Conservation (phyloP, 1,140 invertebrate species). For the Drosophila willistoni region DNA sequence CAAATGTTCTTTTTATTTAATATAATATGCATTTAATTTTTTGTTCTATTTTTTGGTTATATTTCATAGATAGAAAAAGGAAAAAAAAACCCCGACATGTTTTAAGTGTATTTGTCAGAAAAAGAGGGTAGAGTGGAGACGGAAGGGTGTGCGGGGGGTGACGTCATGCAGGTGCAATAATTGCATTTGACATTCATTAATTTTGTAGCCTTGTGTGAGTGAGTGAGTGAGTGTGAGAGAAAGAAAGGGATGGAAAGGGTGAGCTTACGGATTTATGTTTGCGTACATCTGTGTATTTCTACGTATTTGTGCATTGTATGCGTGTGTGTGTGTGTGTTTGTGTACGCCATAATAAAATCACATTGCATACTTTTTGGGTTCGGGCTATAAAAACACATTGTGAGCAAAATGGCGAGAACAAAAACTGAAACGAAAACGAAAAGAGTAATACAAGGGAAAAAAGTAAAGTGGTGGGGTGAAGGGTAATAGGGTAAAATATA, state of each 20-base stretch:
- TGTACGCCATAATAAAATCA: conserved; percentile 38
- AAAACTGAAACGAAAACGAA: conserved; percentile 28
- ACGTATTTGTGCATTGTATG: too few relatives aligned
- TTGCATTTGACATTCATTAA: conserved; percentile 77
- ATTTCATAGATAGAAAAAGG: not conserved
- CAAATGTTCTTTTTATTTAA: not conserved
- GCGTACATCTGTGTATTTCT: not conserved
- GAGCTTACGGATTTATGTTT: not conserved
- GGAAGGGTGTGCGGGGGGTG: not conserved
- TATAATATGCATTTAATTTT: not conserved
- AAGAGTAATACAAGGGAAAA: not conserved
- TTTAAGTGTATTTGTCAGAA: conserved; percentile 20
- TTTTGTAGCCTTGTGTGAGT: conserved; percentile 37
- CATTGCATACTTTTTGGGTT: conserved; percentile 60
- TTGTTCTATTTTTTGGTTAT: not conserved
- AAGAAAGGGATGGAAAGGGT: not conserved
- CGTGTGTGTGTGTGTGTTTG: conserved; percentile 4
- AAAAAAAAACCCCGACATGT: conserved; percentile 15
- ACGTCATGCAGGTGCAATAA: conserved; percentile 71
- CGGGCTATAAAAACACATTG: conserved; percentile 44
- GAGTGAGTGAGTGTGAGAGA: conserved; percentile 12
- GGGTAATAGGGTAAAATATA: not conserved
- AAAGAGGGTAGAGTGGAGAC: not conserved
- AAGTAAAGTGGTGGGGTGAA: conserved; percentile 1
- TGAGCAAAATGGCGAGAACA: conserved; percentile 34